A percentile compares a stretch with the other conserved stretches of the same genome.
phyloP scores from a whole-genome alignment of 2,888 invertebrate genomes.

The Drosophila emarginata region DNA sequence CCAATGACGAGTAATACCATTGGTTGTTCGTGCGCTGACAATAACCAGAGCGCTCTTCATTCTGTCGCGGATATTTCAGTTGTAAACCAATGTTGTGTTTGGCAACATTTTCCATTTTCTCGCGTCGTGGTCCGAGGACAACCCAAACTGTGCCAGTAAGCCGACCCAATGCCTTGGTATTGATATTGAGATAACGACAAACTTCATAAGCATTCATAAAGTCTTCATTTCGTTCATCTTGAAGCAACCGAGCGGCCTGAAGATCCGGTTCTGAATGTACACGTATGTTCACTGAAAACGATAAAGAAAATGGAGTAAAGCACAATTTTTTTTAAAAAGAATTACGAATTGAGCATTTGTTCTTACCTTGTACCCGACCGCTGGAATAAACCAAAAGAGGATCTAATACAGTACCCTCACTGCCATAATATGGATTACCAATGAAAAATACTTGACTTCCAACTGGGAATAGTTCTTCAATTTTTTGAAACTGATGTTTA shows the following conservation, averaged over 20 bases:
- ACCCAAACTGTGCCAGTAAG: slow-evolving; percentile 94
- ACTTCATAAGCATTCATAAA: slow-evolving; percentile 72
- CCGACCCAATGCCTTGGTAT: slow-evolving; percentile 89
- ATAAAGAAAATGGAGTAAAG: neutral
- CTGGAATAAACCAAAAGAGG: slow-evolving; percentile 75
- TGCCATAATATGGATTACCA: slow-evolving; percentile 91
- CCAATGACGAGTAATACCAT: slow-evolving; percentile 93
- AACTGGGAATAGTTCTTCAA: slow-evolving; percentile 86
- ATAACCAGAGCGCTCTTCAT: slow-evolving; percentile 90
- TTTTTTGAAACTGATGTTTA: slow-evolving; percentile 76
- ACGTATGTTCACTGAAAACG: slow-evolving; percentile 71
- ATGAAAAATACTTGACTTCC: slow-evolving; percentile 90
- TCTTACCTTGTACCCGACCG: slow-evolving; percentile 79
- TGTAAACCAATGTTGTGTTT: slow-evolving; percentile 93
- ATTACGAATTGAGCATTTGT: too few relatives aligned
- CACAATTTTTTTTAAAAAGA: neutral
- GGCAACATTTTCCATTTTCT: slow-evolving; percentile 81
- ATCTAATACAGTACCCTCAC: slow-evolving; percentile 87
- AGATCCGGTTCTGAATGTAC: slow-evolving; percentile 79
- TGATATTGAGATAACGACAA: slow-evolving; percentile 84
- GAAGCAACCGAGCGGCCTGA: slow-evolving; percentile 56
- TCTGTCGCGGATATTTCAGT: slow-evolving; percentile 93
- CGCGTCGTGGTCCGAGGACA: slow-evolving; percentile 83
- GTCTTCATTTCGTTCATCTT: slow-evolving; percentile 63
- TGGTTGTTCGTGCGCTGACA: slow-evolving; percentile 87